These are phyloP conservation scores for Pseudorhiza aurosa DNA, from an alignment of 30 jellyfish, hydroid and myxozoan species.

Conservation along the genomic window DNA sequence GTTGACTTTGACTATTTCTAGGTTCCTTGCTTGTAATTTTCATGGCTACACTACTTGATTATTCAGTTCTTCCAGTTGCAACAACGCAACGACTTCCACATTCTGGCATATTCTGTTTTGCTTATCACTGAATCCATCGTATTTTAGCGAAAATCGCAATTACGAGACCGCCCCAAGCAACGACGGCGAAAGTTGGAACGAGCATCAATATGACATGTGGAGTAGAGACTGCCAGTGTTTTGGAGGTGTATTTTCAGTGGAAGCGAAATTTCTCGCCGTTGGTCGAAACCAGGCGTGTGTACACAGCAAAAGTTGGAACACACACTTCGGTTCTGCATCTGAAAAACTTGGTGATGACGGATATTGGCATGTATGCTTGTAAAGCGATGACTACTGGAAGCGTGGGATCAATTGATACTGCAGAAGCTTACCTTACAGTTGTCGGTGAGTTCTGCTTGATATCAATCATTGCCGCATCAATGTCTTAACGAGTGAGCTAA, in stretches of 20 bases:
- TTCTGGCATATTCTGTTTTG: no score
- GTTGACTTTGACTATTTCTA: no score
- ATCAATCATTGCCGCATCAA: no score
- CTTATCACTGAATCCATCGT: no score
- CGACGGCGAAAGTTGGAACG: conserved; percentile 54
- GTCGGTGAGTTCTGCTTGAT: conserved; percentile 78
- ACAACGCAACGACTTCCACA: no score
- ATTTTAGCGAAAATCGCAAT: conserved; percentile 42
- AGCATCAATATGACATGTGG: conserved; percentile 68
- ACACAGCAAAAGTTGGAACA: conserved; percentile 25
- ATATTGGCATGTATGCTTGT: conserved; percentile 69
- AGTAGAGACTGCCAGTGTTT: conserved; percentile 55
- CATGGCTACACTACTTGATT: no score
- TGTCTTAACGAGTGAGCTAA: no score
- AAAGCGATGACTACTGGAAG: conserved; percentile 64
- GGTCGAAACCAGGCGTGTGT: conserved; percentile 33
- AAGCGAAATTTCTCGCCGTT: conserved; percentile 39
- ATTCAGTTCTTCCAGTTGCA: no score
- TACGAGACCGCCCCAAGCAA: conserved; percentile 63
- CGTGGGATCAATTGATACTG: conserved; percentile 69
- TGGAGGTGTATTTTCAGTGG: conserved; percentile 78
- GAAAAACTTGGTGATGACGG: conserved; percentile 35
- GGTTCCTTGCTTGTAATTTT: no score
- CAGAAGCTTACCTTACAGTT: conserved; percentile 62
- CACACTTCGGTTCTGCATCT: conserved; percentile 57